Base-by-base conservation (phyloP, 2,797 vertebrate species). In the Parambassis ranga region DNA sequence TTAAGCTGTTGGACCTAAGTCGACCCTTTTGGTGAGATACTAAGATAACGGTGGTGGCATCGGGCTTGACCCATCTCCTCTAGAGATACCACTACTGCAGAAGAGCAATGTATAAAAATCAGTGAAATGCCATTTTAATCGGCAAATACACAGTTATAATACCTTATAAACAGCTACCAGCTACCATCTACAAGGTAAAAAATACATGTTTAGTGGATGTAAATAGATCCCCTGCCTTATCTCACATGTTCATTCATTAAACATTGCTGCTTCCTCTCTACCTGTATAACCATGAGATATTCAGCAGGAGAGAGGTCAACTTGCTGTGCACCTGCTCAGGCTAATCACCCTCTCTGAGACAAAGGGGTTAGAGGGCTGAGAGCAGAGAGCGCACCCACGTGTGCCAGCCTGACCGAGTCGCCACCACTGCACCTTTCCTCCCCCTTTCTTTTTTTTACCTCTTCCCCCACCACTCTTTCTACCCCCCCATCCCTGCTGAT, bases 341-440 rank as follows among this genome's bases (percentile, higher is more conserved):
- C 70, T 87, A 86, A 88, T 88, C 83, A 86, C 38, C 74, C 82
- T 58, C 83, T 58, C 58, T 38, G 81, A 83, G 82, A 83, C 77
- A 53, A 58, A 39, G 52, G 37, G 75, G 72, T 74, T 53, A 76
- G 55, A 69, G 56, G 47, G 50, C 66, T 23, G 46, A 74, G 67
- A 65, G 66, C 61, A 68, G 58, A 50, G 52, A 38, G 36, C 27
- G 16, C 33, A 11, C 48, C 39, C 33, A 51, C 28, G 2, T 42
- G 31, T 38, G 56, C 61, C 62, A 53, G 37, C 35, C 32, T 51
- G n/a, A 72, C n/a, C n/a, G n/a, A n/a, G n/a, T n/a, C n/a, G 72
- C 39, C 32, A 36, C 5, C 16, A 53, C 51, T 39, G 69, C 74
- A 80, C 77, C 57, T 70, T 31, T 79, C 37, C 22, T 56, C 52